A percentile compares a stretch with the other conserved stretches of the same genome.
Evolutionary conservation across 2,797 vertebrate genomes (phyloP).

Genomic region (Austrolebias charrua): DNA sequence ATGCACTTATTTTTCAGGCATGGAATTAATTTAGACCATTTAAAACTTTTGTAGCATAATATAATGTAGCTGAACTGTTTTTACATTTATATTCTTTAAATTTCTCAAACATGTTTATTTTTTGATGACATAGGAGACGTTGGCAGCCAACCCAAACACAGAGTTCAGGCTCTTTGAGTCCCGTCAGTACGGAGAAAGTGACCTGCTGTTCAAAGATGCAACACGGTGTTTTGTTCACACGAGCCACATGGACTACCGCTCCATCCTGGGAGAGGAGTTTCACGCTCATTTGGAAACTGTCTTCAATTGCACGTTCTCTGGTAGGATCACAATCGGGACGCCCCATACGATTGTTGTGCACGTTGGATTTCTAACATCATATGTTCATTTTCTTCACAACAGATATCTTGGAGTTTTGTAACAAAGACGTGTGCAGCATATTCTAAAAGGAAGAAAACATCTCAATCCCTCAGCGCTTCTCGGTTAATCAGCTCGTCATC

Average conservation of each 20-base stretch:
- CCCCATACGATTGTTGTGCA: not conserved
- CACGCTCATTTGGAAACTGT: conserved; percentile 77
- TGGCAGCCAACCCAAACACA: conserved; percentile 67
- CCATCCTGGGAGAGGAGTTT: conserved; percentile 85
- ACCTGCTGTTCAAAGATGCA: conserved; percentile 89
- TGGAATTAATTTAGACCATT: not conserved
- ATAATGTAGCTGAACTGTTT: not conserved
- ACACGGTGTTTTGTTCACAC: conserved; percentile 83
- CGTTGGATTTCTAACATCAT: not conserved
- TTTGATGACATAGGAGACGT: conserved; percentile 76
- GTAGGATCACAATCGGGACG: conserved; percentile 62
- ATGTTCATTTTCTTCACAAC: conserved; percentile 32
- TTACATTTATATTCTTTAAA: not conserved
- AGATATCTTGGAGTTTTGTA: conserved; percentile 89
- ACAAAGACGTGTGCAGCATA: conserved; percentile 83
- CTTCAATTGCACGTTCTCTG: conserved; percentile 87
- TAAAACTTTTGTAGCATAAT: not conserved
- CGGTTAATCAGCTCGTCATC: conserved; percentile 4
- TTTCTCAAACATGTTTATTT: not conserved
- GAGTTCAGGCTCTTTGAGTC: conserved; percentile 87
- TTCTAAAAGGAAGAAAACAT: conserved; percentile 59
- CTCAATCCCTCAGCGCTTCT: not conserved
- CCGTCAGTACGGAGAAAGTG: conserved; percentile 82
- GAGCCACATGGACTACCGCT: conserved; percentile 79
- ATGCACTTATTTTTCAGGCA: not conserved